phyloP scores from a whole-genome alignment of 2,797 vertebrate genomes.

The Poecilia velifera region DNA sequence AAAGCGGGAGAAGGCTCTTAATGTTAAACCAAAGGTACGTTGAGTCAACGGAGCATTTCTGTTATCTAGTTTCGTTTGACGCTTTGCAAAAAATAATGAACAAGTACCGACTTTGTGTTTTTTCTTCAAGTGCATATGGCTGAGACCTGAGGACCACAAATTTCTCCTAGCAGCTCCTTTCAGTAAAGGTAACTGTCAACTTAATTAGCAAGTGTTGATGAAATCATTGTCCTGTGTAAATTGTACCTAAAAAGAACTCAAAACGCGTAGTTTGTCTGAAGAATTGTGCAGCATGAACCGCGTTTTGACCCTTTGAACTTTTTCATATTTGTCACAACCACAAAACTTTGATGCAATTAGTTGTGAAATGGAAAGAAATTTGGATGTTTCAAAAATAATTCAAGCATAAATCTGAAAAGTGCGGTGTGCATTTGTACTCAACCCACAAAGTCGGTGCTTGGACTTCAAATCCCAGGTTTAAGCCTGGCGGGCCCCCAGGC shows the following conservation, averaged over 20 bases:
- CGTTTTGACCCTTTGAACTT: background rate
- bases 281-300: background rate
- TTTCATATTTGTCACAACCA: background rate
- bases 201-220: background rate
- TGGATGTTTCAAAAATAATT: background rate
- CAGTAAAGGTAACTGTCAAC: slow-evolving; percentile 56
- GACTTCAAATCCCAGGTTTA: too few relatives aligned
- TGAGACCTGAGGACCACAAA: slow-evolving; percentile 38
- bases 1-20: slow-evolving; percentile 9
- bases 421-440: background rate
- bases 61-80: background rate
- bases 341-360: background rate
- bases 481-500: too few relatives aligned
- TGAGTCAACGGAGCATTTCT: background rate
- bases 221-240: background rate
- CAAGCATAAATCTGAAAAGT: background rate
- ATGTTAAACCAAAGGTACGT: slow-evolving; percentile 58
- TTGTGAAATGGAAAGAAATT: background rate
- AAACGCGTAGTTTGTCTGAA: background rate
- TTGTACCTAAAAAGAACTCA: background rate
- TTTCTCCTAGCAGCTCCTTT: slow-evolving; percentile 43
- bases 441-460: background rate
- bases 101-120: background rate
- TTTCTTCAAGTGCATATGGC: slow-evolving; percentile 14
- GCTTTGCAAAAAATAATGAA: background rate